Base-by-base conservation (phyloP, 2,797 vertebrate species). In the Arctocebus calabarensis region DNA sequence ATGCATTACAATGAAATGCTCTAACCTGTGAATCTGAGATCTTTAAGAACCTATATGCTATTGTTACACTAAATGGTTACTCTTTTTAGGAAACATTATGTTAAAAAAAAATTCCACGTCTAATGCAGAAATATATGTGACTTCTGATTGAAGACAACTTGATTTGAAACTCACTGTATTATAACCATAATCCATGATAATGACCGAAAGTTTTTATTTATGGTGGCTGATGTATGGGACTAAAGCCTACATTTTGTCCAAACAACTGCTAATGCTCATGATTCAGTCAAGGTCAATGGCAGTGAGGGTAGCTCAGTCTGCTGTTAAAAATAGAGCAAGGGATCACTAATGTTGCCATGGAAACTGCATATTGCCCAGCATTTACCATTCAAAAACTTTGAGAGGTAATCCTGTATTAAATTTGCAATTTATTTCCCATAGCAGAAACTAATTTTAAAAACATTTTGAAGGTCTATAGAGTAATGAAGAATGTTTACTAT, bases 351-450 rank as follows among this genome's bases (percentile, higher is more conserved):
- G 95, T 93, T 97, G 84, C 87, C 87, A 96, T 85, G 93, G 96
- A 85, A 96, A 96, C 91, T 91, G 84, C 59, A 71, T 81, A 94
- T 55, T 2, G n/a, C 71, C 40, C 81, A 96, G 88, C 89, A 94
- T 91, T 95, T 84, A 94, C 66, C 19, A 94, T 85, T 91, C 78
- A 95, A 84, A 94, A 96, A 95, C 62, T 96, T 90, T 61, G 74
- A 70, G 91, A 95, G 84, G 89, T 70, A 97, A 94, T 90, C 81
- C 52, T 96, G 66, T 78, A 93, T 93, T 97, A 95, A 90, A 96
- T 82, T 95, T 94, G 57, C 84, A 93, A 90, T 90, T 93, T 97
- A 97, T 83, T 97, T 95, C 88, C 95, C 74, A n/a, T 78, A 59
- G 88, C 74, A 93, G 70, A 92, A 95, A 83, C 61, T 75, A 91